phyloP scores from a whole-genome alignment of 2,888 invertebrate species.

The Abscondita cerata region DNA sequence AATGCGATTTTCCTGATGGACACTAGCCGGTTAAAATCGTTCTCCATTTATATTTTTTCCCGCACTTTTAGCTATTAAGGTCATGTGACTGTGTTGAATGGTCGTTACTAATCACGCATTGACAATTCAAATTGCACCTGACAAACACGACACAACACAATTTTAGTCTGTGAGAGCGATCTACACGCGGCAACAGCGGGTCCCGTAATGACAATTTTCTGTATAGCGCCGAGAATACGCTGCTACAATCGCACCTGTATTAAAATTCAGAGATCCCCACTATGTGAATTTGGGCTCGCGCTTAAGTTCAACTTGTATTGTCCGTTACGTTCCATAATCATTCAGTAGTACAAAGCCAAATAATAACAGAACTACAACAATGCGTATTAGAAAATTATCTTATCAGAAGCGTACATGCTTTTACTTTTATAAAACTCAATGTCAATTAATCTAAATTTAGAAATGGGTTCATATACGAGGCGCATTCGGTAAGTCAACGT shows the following conservation, averaged over 20 bases:
- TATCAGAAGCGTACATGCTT: too few relatives aligned
- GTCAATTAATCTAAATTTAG: too few relatives aligned
- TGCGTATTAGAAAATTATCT: too few relatives aligned
- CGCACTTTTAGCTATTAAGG: slow-evolving; percentile 11
- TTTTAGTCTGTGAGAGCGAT: neutral
- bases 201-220: slow-evolving; percentile 13
- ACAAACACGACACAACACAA: neutral
- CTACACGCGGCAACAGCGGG: neutral
- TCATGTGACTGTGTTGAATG: slow-evolving; percentile 26
- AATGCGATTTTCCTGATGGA: slow-evolving; percentile 68
- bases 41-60: slow-evolving; percentile 24
- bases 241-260: slow-evolving; percentile 11
- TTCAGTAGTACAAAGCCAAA: too few relatives aligned
- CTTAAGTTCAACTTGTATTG: slow-evolving; percentile 2
- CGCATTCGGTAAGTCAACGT: too few relatives aligned
- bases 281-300: neutral
- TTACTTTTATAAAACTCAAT: too few relatives aligned
- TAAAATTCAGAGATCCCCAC: slow-evolving; percentile 4
- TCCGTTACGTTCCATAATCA: neutral
- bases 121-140: neutral
- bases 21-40: slow-evolving; percentile 38
- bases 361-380: too few relatives aligned
- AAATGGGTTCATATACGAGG: too few relatives aligned
- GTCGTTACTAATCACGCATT: slow-evolving; percentile 4
- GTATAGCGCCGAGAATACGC: neutral